phyloP scores from a whole-genome alignment of 1,140 invertebrate species.

The Pseudachorutes palmiensis region DNA sequence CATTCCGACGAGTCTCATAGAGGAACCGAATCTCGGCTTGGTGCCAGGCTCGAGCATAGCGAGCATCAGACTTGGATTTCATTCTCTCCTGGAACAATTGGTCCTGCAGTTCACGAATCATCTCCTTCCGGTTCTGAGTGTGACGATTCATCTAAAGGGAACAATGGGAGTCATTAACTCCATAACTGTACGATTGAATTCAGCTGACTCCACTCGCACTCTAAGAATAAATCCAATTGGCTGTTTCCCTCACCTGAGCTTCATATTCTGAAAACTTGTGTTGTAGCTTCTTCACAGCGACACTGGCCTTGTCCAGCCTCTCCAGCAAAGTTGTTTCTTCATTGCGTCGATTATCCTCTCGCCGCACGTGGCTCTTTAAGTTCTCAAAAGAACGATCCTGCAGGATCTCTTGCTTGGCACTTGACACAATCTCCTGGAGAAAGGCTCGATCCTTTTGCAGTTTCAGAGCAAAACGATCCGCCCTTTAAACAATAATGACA shows the following conservation, averaged over 20 bases:
- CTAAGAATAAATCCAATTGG: no score
- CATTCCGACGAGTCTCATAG: slow-evolving; percentile 12
- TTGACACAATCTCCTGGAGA: slow-evolving; percentile 18
- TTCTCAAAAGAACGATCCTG: slow-evolving; percentile 17
- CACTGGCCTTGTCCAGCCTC: slow-evolving; percentile 17
- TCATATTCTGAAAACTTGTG: slow-evolving; percentile 20
- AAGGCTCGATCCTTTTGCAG: slow-evolving; percentile 23
- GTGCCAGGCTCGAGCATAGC: slow-evolving; percentile 19
- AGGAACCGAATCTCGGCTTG: slow-evolving; percentile 20
- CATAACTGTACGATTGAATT: no score
- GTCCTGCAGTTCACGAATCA: slow-evolving; percentile 28
- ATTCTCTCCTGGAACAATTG: slow-evolving; percentile 21
- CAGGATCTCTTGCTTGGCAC: slow-evolving; percentile 20
- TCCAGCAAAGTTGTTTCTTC: slow-evolving; percentile 25
- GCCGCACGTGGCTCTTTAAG: slow-evolving; percentile 7
- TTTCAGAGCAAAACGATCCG: slow-evolving; percentile 23
- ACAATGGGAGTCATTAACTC: background rate
- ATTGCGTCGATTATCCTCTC: slow-evolving; percentile 16
- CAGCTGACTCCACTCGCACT: no score
- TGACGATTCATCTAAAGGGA: slow-evolving; percentile 15
- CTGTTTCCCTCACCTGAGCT: background rate
- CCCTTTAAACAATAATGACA: slow-evolving; percentile 16
- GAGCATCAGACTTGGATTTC: slow-evolving; percentile 22
- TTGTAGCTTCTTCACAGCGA: slow-evolving; percentile 10
- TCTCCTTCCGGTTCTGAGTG: slow-evolving; percentile 19